Base-by-base conservation (phyloP, 2,888 invertebrate genomes). In the Apotomis capreana region DNA sequence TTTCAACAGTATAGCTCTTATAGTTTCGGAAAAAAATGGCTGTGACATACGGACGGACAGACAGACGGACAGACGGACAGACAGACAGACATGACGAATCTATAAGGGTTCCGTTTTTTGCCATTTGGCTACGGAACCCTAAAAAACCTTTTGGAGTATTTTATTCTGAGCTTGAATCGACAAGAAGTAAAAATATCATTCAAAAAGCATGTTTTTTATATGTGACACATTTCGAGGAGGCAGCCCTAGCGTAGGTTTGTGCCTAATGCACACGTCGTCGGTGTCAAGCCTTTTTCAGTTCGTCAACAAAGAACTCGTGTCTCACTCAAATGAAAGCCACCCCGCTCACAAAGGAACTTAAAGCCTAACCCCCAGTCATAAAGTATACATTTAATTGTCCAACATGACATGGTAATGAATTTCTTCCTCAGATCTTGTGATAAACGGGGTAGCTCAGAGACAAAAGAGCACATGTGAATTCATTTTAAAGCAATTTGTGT, bases 241-340 rank as follows among this genome's bases (percentile, higher is more conserved):
- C 65, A 65, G 46, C 65, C 65, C 65, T 65, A 65, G 46, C 44
- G 26, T 2, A 26, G 15, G 26, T 26, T 0, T 36, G 46, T 4
- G 15, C 44, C 65, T 57, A 55, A 65, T 46, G 55, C 65, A 57
- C 13, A 44, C 64, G 54, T 65, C 55, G 44, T 58, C 49, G 3
- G 49, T 49, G 63, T 62, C 70, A 74, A 74, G 73, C 70, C 73
- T 74, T 70, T 74, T 67, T 61, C 67, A 65, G 73, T 58, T 62
- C 57, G 51, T 13, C 49, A 74, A 74, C 71, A 71, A 67, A 64
- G 54, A 67, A 54, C 51, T 52, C 60, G n/a, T 26, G 37, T 57
- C 62, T 46, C 62, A 46, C 59, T 60, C 12, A 70, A 71, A 71
- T 68, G 61, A 71, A 71, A 71, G 46, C 54, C 26, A 26, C 26